These are phyloP conservation scores for Lepidurus arcticus DNA, from an alignment of 1,140 invertebrate genomes.

Conservation along the genomic window DNA sequence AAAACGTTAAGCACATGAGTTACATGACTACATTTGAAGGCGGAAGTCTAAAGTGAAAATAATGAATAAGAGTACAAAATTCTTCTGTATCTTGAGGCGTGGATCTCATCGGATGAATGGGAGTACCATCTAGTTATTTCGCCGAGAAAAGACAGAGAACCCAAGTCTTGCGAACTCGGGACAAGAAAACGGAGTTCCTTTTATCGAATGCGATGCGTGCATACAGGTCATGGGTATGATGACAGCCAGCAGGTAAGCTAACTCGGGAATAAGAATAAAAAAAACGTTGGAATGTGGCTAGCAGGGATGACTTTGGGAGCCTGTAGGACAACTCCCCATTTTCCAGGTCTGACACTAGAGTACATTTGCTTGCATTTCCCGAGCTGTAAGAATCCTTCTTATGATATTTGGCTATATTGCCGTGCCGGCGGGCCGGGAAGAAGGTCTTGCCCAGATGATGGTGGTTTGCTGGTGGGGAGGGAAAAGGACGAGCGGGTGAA, in stretches of 20 bases:
- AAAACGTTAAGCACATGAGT: too few species aligned
- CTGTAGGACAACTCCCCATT: not conserved
- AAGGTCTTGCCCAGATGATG: not conserved
- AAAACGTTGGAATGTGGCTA: not conserved
- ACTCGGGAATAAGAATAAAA: not conserved
- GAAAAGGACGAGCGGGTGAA: not conserved
- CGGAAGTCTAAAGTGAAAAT: too few species aligned
- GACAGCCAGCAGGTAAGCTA: not conserved
- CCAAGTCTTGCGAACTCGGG: too few species aligned
- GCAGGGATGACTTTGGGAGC: not conserved
- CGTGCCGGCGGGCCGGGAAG: not conserved
- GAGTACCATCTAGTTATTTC: too few species aligned
- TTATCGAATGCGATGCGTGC: not conserved
- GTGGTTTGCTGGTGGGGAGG: constrained; percentile 4
- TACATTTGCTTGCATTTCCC: constrained; percentile 10
- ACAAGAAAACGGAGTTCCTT: not conserved
- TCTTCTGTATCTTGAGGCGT: too few species aligned
- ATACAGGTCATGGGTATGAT: not conserved
- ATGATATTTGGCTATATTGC: not conserved
- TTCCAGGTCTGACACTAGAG: constrained; percentile 8
- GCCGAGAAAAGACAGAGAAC: too few species aligned
- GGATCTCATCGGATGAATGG: too few species aligned
- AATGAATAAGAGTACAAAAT: too few species aligned
- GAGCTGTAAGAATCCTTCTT: not conserved
- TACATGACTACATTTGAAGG: too few species aligned